These are phyloP conservation scores for Dissostichus mawsoni DNA, from an alignment of 2,113 vertebrate species.

Conservation along the genomic window DNA sequence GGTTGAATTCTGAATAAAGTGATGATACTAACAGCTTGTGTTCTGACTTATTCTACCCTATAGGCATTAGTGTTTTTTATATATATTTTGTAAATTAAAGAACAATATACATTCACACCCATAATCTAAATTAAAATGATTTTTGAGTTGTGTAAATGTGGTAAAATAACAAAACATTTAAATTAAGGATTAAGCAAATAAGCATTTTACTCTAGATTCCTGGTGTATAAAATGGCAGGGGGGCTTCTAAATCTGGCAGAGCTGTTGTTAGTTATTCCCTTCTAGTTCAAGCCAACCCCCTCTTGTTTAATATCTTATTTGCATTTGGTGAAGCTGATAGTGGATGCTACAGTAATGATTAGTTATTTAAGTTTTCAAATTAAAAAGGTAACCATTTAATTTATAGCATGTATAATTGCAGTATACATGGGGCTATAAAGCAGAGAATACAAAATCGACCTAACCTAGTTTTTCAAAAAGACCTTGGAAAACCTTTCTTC, in stretches of 20 bases:
- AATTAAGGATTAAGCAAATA: too few relatives aligned
- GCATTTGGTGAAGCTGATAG: not conserved
- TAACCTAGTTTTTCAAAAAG: not conserved
- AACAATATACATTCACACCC: not conserved
- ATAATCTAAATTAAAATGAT: too few relatives aligned
- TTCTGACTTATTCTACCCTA: slow-evolving; percentile 31
- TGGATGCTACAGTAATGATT: not conserved
- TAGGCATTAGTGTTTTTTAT: not conserved
- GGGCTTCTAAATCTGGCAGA: too few relatives aligned
- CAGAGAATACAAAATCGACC: not conserved
- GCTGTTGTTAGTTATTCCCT: too few relatives aligned
- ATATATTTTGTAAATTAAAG: not conserved
- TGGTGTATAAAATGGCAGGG: too few relatives aligned
- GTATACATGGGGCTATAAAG: too few relatives aligned
- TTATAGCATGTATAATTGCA: too few relatives aligned
- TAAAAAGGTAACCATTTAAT: too few relatives aligned
- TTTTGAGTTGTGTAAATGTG: not conserved
- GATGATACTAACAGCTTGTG: slow-evolving; percentile 42
- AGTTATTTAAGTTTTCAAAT: too few relatives aligned
- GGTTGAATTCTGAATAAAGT: slow-evolving; percentile 89
- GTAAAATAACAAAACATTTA: not conserved
- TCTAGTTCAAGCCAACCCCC: too few relatives aligned
- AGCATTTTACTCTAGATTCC: too few relatives aligned
- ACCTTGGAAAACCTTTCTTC: too few relatives aligned
- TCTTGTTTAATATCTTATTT: not conserved